phyloP scores from a whole-genome alignment of 2,113 vertebrate species.

The Cinclus cinclus region DNA sequence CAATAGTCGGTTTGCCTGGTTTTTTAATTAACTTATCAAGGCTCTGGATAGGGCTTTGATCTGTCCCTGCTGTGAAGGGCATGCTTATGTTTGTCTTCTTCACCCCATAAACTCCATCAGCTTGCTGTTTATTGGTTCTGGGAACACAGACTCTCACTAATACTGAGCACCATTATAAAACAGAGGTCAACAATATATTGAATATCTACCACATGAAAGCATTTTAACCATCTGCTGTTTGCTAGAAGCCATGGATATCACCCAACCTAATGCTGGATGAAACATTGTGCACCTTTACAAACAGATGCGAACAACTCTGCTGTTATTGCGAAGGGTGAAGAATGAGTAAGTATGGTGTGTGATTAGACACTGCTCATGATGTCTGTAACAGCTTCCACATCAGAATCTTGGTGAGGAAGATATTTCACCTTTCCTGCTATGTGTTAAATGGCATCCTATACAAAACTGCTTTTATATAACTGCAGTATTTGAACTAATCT shows the following conservation, averaged over 20 bases:
- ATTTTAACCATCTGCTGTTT: neutral
- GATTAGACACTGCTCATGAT: neutral
- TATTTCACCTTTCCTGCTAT: neutral
- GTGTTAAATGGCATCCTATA: neutral
- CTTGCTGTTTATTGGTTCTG: neutral
- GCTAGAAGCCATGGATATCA: neutral
- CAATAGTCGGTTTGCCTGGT: neutral
- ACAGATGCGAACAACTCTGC: neutral
- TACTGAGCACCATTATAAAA: neutral
- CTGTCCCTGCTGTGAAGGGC: neutral
- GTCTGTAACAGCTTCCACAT: neutral
- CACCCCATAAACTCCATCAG: neutral
- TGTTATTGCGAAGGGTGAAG: neutral
- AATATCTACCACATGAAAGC: neutral
- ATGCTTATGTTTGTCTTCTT: neutral
- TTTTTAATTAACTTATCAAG: neutral
- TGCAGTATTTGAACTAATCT: neutral
- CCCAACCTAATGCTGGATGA: neutral
- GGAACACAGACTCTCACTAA: neutral
- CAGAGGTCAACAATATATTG: neutral
- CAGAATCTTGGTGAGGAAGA: neutral
- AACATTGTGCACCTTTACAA: neutral
- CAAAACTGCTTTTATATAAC: neutral
- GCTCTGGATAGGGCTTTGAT: neutral
- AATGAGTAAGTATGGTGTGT: neutral